Percentiles rank a stretch among this genome's conserved stretches.
Evolutionary conservation across 2,888 invertebrate genomes (phyloP).

Genomic region (Cephus runcator): DNA sequence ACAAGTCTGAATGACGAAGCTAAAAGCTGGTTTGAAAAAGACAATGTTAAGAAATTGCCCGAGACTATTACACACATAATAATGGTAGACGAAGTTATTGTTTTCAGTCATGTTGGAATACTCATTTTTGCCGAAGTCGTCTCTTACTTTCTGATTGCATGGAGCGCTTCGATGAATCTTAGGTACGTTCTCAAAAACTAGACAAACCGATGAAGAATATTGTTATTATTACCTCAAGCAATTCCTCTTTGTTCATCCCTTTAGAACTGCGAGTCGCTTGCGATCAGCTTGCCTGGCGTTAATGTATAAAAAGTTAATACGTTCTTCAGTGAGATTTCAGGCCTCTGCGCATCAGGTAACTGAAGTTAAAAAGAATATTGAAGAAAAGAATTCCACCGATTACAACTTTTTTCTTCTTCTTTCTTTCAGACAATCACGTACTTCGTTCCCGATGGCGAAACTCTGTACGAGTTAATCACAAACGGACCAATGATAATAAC

Average conservation of each 20-base stretch:
- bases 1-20: not conserved
- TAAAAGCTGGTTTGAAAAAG: slow-evolving; percentile 2
- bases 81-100: slow-evolving; percentile 39
- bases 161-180: slow-evolving; percentile 46
- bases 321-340: slow-evolving; percentile 45
- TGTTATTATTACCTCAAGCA: not conserved
- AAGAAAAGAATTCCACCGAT: not conserved
- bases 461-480: slow-evolving; percentile 67
- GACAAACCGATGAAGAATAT: not conserved
- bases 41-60: slow-evolving; percentile 15
- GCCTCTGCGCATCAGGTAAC: slow-evolving; percentile 45
- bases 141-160: slow-evolving; percentile 42
- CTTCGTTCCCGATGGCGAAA: slow-evolving; percentile 67
- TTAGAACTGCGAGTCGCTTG: slow-evolving; percentile 55
- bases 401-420: slow-evolving; percentile 57
- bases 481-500: slow-evolving; percentile 67
- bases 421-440: slow-evolving; percentile 59
- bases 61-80: slow-evolving; percentile 26
- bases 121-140: slow-evolving; percentile 38
- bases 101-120: slow-evolving; percentile 36
- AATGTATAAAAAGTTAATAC: slow-evolving; percentile 53
- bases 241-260: slow-evolving; percentile 4
- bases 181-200: slow-evolving; percentile 35
- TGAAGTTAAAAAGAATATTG: not conserved
- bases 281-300: slow-evolving; percentile 56